Base-by-base conservation (phyloP, 2,797 vertebrate genomes). In the Trachurus trachurus region DNA sequence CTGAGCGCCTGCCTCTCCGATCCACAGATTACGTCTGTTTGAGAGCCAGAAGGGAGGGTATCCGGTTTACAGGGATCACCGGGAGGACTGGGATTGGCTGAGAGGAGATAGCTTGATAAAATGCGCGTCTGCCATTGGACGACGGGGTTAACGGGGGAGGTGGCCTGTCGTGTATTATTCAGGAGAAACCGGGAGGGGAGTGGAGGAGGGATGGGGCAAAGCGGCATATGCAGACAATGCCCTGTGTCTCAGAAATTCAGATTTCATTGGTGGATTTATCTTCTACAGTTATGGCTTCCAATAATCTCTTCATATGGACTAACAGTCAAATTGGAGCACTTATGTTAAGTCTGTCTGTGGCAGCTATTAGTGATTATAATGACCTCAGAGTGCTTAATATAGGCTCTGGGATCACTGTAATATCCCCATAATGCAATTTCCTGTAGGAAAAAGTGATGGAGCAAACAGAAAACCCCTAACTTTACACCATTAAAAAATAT, bases 1-100 rank as follows among this genome's bases (percentile, higher is more conserved):
- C 79, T 87, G 89, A 57, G 70, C 74, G 78, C 73, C 84, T 66
- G 79, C 58, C 74, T 65, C 67, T 50, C 69, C 19, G 86, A 81
- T 88, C 85, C 90, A 80, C 89, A 40, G 78, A 88, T 86, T 86
- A 89, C 90, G 89, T 89, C 81, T 78, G 90, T 90, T 53, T 83
- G 90, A 86, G 88, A 68, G 86, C 78, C 82, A 70, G 76, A 60
- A 82, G 88, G 91, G 83, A 88, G 90, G 91, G 89, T 77, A 79
- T 91, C 88, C 89, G 89, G 89, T 87, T 89, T 86, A 89, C 90
- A 82, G 81, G 91, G 91, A 93, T 83, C 89, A 81, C 82, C 86
- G 89, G 87, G 76, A 87, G 61, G 40, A 45, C 22, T 53, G 42
- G 67, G 86, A 94, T 94, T 94, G 94, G 94, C 85, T 89, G 75